Conservation (phyloP, 2,113 vertebrate genomes). For the Salminus brasiliensis region DNA sequence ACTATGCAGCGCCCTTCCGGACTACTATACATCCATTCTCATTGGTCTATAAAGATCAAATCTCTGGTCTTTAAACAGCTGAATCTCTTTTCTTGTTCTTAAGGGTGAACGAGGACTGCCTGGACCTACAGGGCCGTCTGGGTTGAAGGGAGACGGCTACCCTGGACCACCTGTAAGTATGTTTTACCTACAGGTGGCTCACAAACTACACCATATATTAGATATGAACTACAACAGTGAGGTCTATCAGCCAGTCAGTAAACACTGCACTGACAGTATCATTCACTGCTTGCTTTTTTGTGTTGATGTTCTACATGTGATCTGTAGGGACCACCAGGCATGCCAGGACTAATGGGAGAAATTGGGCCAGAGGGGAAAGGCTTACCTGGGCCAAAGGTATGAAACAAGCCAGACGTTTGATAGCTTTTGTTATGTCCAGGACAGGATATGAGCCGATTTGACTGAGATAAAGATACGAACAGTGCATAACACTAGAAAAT, state of each 20-base stretch:
- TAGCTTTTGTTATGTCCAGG: not conserved
- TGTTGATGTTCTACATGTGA: not conserved
- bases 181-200: not conserved
- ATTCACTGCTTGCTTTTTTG: conserved; percentile 1
- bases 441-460: not conserved
- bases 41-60: too few species aligned
- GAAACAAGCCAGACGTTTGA: not conserved
- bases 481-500: too few species aligned
- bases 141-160: conserved; percentile 80
- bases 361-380: conserved; percentile 76
- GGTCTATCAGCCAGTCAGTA: not conserved
- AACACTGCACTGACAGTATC: not conserved
- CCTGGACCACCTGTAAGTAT: conserved; percentile 80
- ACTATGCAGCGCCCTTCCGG: too few species aligned
- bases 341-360: conserved; percentile 77
- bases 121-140: conserved; percentile 73
- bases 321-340: conserved; percentile 78
- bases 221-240: not conserved
- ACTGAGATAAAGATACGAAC: too few species aligned
- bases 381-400: conserved; percentile 86
- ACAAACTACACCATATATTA: too few species aligned
- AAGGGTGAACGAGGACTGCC: conserved; percentile 80
- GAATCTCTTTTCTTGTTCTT: not conserved
- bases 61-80: too few species aligned
- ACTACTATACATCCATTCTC: too few species aligned